phyloP scores from a whole-genome alignment of 2,797 vertebrate genomes.

The Aulostomus chinensis region DNA sequence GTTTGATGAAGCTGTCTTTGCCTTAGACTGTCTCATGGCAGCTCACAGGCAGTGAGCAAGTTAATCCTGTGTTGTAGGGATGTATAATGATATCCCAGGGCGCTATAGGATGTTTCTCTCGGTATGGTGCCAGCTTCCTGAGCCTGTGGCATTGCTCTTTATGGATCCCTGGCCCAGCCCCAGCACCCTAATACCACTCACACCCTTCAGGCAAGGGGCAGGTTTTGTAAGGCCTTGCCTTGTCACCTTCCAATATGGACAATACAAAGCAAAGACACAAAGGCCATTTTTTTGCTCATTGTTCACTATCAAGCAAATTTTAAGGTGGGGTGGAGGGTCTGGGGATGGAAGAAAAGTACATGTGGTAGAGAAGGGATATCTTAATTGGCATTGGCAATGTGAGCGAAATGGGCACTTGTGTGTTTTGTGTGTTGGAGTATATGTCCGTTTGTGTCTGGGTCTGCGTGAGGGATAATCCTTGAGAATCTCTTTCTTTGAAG shows the following conservation, averaged over 20 bases:
- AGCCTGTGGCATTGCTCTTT: constrained; percentile 76
- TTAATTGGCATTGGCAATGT: constrained; percentile 87
- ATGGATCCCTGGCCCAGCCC: constrained; percentile 64
- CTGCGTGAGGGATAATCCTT: constrained; percentile 87
- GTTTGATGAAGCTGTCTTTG: constrained; percentile 74
- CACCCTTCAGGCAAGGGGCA: constrained; percentile 79
- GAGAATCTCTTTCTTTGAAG: constrained; percentile 95
- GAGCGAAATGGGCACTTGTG: constrained; percentile 74
- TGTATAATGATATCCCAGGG: constrained; percentile 83
- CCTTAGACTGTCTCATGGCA: constrained; percentile 53
- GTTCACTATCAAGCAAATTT: constrained; percentile 84
- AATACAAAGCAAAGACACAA: constrained; percentile 88
- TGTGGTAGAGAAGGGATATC: constrained; percentile 72
- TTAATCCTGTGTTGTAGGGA: constrained; percentile 78
- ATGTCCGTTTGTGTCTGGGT: constrained; percentile 58
- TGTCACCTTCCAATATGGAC: constrained; percentile 80
- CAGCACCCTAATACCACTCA: constrained; percentile 72
- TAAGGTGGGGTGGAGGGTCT: constrained; percentile 76
- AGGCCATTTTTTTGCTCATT: constrained; percentile 88
- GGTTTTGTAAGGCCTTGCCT: constrained; percentile 82
- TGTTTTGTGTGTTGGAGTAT: constrained; percentile 71
- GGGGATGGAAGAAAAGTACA: constrained; percentile 75
- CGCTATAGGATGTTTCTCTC: constrained; percentile 78
- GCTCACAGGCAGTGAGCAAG: constrained; percentile 62
- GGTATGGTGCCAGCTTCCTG: constrained; percentile 82